Evolutionary conservation across 2,797 vertebrate species (phyloP).

Genomic region (Australoheros facetus): DNA sequence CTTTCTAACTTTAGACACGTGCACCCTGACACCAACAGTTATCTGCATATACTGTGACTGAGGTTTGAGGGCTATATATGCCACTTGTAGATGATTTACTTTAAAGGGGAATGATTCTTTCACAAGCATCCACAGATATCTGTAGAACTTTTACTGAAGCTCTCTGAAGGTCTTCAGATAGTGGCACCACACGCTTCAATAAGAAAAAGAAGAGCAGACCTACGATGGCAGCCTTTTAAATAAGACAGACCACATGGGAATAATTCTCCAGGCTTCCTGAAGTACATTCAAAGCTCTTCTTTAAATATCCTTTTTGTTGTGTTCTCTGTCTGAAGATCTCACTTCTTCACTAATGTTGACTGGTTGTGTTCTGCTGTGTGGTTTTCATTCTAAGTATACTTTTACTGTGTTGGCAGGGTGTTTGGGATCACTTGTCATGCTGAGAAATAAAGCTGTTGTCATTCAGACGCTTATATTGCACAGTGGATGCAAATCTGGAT

Average conservation of each 20-base stretch:
- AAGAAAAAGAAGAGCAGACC: background rate
- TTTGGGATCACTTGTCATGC: too few relatives aligned
- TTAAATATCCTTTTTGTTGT: too few relatives aligned
- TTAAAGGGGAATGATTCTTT: background rate
- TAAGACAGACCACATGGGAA: background rate
- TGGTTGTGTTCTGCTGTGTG: too few relatives aligned
- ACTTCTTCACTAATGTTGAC: too few relatives aligned
- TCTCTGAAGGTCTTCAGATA: background rate
- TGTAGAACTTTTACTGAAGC: background rate
- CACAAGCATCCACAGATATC: background rate
- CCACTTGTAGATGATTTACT: background rate
- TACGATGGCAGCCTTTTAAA: background rate
- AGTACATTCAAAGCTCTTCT: too few relatives aligned
- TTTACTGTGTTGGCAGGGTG: too few relatives aligned
- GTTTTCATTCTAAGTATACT: too few relatives aligned
- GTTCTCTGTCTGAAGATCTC: too few relatives aligned
- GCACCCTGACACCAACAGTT: background rate
- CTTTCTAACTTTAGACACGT: background rate
- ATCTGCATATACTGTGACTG: background rate
- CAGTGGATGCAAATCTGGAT: too few relatives aligned
- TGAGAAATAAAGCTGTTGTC: too few relatives aligned
- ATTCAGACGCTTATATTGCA: too few relatives aligned
- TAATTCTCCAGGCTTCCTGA: too few relatives aligned
- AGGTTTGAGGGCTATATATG: background rate
- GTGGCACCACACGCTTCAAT: background rate